Evolutionary conservation across 2,888 invertebrate species (phyloP), one percentile per base, ranked within the genome.

Genomic region (Ceriagrion tenellum): DNA sequence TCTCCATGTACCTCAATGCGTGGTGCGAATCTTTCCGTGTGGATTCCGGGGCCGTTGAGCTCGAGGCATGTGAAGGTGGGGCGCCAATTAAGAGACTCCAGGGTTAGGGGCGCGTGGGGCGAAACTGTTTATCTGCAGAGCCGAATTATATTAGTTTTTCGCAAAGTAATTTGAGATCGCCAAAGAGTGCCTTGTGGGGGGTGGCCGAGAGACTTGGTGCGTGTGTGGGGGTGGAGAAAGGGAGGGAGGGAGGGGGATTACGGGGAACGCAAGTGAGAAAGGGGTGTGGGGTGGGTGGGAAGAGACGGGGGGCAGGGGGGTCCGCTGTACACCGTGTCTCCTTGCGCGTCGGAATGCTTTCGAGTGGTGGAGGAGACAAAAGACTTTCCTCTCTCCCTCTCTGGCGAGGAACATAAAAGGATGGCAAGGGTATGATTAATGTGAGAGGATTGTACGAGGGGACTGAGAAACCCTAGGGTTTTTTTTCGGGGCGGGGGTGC

Each of bases 341-440:
- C 81, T 35, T 35, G 20, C 59, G 59, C 81, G 81, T 12, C 26
- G 81, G 35, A 35, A 81, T 81, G 30, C 81, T 81, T 81, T 81
- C 81, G 81, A 81, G 81, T 26, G 16, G 81, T 81, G 81, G 20
- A 56, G 56, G 74, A 81, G 26, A 81, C 81, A 81, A 81, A 81
- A n/a, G 81, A 59, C 35, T 81, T 20, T 59, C 16, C 16, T 56
- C 16, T 12, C 56, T 56, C 13, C 12, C 59, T 20, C 59, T 81
- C 26, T 81, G 35, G 81, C 81, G 81, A 81, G 81, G 81, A 35
- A 35, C 81, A 81, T 81, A 81, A 81, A 81, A 81, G 81, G 81
- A 35, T 81, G 81, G 81, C 81, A 35, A 81, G 81, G 81, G 81
- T 35, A 81, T 81, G 81, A 81, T 81, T 81, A 81, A 81, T 81